These are phyloP conservation scores for Pilophorus perplexus DNA, from an alignment of 2,888 invertebrate genomes.

Conservation along the genomic window DNA sequence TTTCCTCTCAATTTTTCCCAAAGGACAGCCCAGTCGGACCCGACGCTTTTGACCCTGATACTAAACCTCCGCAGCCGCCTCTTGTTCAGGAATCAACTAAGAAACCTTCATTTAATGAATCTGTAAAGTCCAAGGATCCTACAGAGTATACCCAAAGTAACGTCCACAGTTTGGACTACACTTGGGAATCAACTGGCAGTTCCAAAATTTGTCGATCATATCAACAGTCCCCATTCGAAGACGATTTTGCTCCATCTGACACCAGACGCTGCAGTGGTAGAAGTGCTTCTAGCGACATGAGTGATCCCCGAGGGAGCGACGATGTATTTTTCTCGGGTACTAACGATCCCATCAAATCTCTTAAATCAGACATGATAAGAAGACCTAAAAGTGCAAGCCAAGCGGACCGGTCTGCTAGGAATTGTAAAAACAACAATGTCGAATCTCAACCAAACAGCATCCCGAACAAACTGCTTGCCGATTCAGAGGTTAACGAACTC, in stretches of 20 bases:
- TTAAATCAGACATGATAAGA: slow-evolving; percentile 35
- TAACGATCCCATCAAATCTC: slow-evolving; percentile 26
- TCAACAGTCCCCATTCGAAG: slow-evolving; percentile 63
- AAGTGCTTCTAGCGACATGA: slow-evolving; percentile 50
- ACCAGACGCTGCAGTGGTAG: slow-evolving; percentile 50
- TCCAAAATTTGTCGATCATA: slow-evolving; percentile 41
- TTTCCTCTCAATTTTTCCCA: slow-evolving; percentile 55
- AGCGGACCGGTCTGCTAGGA: slow-evolving; percentile 35
- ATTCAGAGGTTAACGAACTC: slow-evolving; percentile 8
- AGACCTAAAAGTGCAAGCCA: slow-evolving; percentile 44
- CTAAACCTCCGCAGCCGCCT: slow-evolving; percentile 34
- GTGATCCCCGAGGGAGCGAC: slow-evolving; percentile 48
- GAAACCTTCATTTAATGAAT: slow-evolving; percentile 35
- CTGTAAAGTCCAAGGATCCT: slow-evolving; percentile 19
- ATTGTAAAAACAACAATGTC: slow-evolving; percentile 19
- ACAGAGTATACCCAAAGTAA: slow-evolving; percentile 18
- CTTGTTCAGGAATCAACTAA: slow-evolving; percentile 31
- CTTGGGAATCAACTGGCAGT: slow-evolving; percentile 31
- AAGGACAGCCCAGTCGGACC: slow-evolving; percentile 49
- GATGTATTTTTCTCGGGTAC: slow-evolving; percentile 47
- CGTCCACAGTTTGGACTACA: slow-evolving; percentile 37
- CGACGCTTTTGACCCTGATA: slow-evolving; percentile 46
- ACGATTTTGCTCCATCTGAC: slow-evolving; percentile 63
- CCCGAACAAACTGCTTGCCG: not conserved
- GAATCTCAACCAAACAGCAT: slow-evolving; percentile 6